Evolutionary conservation across 2,113 vertebrate species (phyloP).

Genomic region (Calonectris borealis): DNA sequence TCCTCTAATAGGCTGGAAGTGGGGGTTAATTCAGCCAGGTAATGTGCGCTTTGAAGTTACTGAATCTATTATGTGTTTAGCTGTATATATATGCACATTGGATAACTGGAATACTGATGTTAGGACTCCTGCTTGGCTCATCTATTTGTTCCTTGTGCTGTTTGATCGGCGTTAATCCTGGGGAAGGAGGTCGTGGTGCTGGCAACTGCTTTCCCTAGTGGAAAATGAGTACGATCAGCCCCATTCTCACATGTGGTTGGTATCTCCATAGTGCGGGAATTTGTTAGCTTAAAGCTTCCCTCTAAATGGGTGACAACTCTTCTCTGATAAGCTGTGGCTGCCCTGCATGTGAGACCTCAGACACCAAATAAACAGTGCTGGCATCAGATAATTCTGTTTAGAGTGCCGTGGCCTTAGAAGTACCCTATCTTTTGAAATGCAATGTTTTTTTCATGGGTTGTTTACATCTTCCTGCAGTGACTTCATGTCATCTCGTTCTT

Average conservation of each 20-base stretch:
- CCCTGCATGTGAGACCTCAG: slow-evolving; percentile 49
- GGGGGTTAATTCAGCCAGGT: not conserved
- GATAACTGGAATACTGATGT: not conserved
- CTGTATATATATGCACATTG: not conserved
- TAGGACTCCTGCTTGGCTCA: not conserved
- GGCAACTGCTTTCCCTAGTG: not conserved
- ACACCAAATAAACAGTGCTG: slow-evolving; percentile 68
- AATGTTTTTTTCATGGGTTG: slow-evolving; percentile 29
- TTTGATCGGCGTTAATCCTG: not conserved
- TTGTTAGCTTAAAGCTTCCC: slow-evolving; percentile 35
- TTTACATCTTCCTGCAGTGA: slow-evolving; percentile 32
- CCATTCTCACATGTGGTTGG: not conserved
- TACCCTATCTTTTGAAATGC: slow-evolving; percentile 61
- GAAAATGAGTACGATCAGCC: slow-evolving; percentile 12
- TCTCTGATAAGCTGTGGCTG: slow-evolving; percentile 64
- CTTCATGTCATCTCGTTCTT: not conserved
- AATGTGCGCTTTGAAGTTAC: slow-evolving; percentile 5
- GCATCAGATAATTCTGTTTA: slow-evolving; percentile 65
- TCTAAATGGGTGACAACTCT: slow-evolving; percentile 36
- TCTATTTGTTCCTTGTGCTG: not conserved
- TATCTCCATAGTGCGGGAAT: not conserved
- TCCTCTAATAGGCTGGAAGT: not conserved
- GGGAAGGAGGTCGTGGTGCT: not conserved
- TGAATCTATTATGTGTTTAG: not conserved
- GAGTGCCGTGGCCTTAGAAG: slow-evolving; percentile 32